Base-by-base conservation (phyloP, 2,888 invertebrate species). In the Hetaerina titia region DNA sequence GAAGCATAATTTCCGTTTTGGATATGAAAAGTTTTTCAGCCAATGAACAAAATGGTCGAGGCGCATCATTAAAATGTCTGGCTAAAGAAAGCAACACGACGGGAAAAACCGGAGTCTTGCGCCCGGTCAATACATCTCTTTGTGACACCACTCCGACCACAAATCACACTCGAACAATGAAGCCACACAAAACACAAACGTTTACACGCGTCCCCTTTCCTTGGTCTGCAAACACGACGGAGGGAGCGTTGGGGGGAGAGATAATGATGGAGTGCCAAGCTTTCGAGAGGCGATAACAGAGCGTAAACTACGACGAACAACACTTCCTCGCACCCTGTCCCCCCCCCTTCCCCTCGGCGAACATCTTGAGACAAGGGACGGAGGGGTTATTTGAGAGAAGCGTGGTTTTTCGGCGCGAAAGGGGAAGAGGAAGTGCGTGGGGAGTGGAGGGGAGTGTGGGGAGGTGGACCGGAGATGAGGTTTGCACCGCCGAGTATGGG, bases 291-390 rank as follows among this genome's bases (percentile, higher is more conserved):
- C 92, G 92, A 92, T 92, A 92, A 92, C 69, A 45, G 13, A 15
- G 92, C 56, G 92, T 74, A 69, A 69, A 92, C 69, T 31, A 69
- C 92, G 81, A 81, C 92, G 69, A 92, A 92, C 64, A 90, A 74
- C 89, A 92, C 92, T 69, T 92, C 92, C 92, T 92, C 74, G 81
- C 13, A 19, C 81, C 31, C 81, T 31, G 31, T 0, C 81, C 81
- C 25, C 6, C 8, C 81, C 81, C 25, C 6, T 15, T 11, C 31
- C 31, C 31, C 13, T 81, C 81, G 25, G 8, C 81, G 13, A 81
- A 81, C 25, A 31, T 81, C 81, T 81, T 81, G 81, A 81, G 81
- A 81, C 81, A 81, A 81, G 81, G 81, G 31, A 2, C 4, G 81
- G 13, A 2, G 25, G 74, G 60, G 45, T 45, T 45, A 45, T 45